Base-by-base conservation (phyloP, 2,113 vertebrate species). In the Labeo rohita region DNA sequence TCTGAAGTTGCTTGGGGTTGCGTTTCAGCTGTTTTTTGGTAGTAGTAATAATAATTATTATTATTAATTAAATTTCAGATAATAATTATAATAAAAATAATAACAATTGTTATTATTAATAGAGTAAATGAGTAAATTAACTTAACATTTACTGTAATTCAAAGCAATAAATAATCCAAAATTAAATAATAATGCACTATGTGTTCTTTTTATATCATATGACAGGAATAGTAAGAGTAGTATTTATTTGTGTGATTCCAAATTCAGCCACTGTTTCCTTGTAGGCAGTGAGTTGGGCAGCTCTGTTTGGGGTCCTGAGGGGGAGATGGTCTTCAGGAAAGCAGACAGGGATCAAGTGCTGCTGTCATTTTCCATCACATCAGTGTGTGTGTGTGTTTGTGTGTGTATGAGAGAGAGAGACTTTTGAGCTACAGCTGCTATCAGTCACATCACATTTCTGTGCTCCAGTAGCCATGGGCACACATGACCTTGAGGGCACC, bases 331-430 rank as follows among this genome's bases (percentile, higher is more conserved):
- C 10, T 4, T 28, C 8, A 36, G 74, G 61, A 86, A 80, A 59
- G 77, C 49, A 8, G 72, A 49, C 86, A 74, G 70, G 75, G 76
- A 80, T 82, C 70, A 87, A 84, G 65, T 50, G 80, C 74, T 85
- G 66, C 84, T 88, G 86, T 88, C 89, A 90, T 85, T 34, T 80
- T 45, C 15, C 81, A 90, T 90, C 86, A 79, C 73, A 85, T 90
- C 88, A 80, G 34, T 75, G 15, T 6, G 68, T 74, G 68, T 74
- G 78, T 59, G 77, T 47, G 76, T 23, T 66, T 63, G 65, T 74
- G 65, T 84, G 86, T 79, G 79, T 74, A 78, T 39, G 47, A 66
- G 72, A 8, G 63, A 50, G 36, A 80, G 59, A 21, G 16, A 66
- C 12, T 43, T 82, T 65, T 61, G n/a, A 84, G 70, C 36, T 88